phyloP scores from a whole-genome alignment of 2,113 vertebrate species.

The Eira barbara region DNA sequence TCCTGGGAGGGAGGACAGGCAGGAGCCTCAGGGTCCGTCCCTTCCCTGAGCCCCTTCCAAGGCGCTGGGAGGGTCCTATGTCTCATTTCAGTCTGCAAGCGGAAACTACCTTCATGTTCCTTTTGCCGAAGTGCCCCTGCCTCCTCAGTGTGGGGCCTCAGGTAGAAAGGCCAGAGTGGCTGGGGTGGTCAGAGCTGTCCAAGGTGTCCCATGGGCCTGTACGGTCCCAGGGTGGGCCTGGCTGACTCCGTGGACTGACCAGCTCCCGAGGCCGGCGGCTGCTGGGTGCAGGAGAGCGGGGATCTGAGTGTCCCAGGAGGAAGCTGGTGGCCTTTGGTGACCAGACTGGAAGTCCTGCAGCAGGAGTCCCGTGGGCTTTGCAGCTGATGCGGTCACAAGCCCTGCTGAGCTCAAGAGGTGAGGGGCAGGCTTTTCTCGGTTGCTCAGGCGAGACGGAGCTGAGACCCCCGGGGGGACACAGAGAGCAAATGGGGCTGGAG shows the following conservation, averaged over 20 bases:
- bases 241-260: not conserved
- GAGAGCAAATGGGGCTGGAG: not conserved
- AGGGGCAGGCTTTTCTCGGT: fast-evolving
- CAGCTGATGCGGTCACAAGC: not conserved
- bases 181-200: not conserved
- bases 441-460: fast-evolving
- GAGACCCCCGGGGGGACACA: fast-evolving
- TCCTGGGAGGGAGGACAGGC: not conserved
- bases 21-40: no score
- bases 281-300: not conserved
- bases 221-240: not conserved
- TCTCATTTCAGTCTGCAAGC: not conserved
- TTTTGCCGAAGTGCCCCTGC: not conserved
- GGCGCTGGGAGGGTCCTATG: no score
- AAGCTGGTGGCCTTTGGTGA: not conserved
- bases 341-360: not conserved
- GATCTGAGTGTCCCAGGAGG: not conserved
- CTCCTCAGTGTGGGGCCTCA: not conserved
- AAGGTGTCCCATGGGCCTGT: fast-evolving
- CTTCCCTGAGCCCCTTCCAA: not conserved
- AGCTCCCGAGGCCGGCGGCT: fast-evolving
- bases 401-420: fast-evolving
- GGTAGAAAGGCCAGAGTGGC: not conserved
- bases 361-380: fast-evolving
- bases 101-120: not conserved